phyloP scores from a whole-genome alignment of 2,113 vertebrate species.

The Strix aluco region DNA sequence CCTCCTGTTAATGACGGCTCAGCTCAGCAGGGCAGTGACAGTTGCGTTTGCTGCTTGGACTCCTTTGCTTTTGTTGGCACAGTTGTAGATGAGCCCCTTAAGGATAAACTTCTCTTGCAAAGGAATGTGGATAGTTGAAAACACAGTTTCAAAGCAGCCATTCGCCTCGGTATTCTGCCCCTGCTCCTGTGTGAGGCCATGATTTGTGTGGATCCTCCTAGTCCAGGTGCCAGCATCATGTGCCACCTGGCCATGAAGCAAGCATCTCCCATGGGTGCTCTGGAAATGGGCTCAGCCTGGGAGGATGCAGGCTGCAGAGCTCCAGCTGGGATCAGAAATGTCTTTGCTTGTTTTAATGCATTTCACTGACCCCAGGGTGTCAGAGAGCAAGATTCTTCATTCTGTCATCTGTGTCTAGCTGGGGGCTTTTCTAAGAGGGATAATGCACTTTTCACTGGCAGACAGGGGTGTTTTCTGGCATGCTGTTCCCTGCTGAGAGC shows the following conservation, averaged over 20 bases:
- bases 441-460: background rate
- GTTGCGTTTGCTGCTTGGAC: background rate
- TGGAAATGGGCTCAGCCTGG: background rate
- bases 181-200: accelerated
- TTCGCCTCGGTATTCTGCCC: background rate
- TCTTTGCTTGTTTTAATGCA: background rate
- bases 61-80: background rate
- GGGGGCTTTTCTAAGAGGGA: background rate
- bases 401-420: background rate
- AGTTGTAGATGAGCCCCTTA: background rate
- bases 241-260: background rate
- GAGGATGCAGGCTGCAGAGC: background rate
- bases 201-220: background rate
- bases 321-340: background rate
- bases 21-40: background rate
- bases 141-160: background rate
- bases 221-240: accelerated
- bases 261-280: background rate
- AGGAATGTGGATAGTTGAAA: background rate
- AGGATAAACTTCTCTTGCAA: background rate
- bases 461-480: background rate
- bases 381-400: background rate
- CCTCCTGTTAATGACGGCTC: background rate
- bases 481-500: background rate
- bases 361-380: background rate